Evolutionary conservation across 2,113 vertebrate species (phyloP), one percentile per base, ranked within the genome.

Genomic region (Takifugu bimaculatus): DNA sequence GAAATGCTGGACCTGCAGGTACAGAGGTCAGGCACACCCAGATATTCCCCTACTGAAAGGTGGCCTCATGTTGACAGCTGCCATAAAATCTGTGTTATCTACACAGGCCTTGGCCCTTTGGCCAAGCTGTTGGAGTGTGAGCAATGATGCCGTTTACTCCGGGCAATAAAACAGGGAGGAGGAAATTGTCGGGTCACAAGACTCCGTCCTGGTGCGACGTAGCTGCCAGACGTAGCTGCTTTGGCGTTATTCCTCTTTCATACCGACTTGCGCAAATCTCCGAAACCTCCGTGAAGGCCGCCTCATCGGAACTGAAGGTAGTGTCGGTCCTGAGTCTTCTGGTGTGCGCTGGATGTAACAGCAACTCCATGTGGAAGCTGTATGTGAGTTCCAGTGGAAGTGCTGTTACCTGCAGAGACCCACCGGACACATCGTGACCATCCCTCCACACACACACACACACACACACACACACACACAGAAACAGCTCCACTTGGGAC

Each of bases 341-440:
- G 88, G 84, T 84, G 78, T 82, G 89, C 14, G 65, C 88, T 90
- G 88, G 60, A 58, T 92, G 91, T 92, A 92, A 92, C 91, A 91
- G 90, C 90, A 92, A 92, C 91, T 92, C 91, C 91, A 92, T 92
- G 91, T 91, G 91, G 91, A 92, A 91, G 65, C 29, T 79, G 55
- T 56, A 45, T 45, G 28, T 57, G 2, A 52, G 52, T 90, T 92
- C 91, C 91, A 92, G 88, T 92, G 91, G 91, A 91, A 79, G 68
- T 87, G 91, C 87, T 92, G 91, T 90, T 92, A 89, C 89, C 68
- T 87, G 76, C 89, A 79, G 88, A 86, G 77, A 82, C 66, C 72
- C 48, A 58, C 81, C 83, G 13, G 55, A 68, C 45, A 11, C 77
- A 5, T 26, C 79, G 2, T 3, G 5, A 12, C 13, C 5, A 6